phyloP scores from a whole-genome alignment of 2,888 invertebrate species.

The Pollenia griseotomentosa region DNA sequence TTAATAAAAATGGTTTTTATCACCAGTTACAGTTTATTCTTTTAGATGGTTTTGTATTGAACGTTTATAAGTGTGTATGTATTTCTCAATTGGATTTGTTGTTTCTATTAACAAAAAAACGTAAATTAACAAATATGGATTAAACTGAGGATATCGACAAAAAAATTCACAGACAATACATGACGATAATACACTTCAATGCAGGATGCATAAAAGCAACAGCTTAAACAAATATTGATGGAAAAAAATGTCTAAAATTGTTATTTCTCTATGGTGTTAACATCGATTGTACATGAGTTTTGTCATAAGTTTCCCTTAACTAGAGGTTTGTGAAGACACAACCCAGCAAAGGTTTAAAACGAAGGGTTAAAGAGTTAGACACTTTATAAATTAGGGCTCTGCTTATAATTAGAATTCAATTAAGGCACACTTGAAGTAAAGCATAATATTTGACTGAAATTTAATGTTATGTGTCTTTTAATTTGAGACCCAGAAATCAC shows the following conservation, averaged over 20 bases:
- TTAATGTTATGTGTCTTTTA: too few species aligned
- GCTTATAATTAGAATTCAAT: too few species aligned
- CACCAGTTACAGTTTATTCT: neutral
- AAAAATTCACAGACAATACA: neutral
- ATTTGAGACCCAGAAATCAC: too few species aligned
- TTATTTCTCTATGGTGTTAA: conserved; percentile 37
- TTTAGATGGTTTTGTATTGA: neutral
- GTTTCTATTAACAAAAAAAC: neutral
- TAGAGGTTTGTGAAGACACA: neutral
- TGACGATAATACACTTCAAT: neutral
- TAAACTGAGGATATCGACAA: neutral
- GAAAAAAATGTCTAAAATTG: neutral
- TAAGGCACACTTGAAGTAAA: too few species aligned
- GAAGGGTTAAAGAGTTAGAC: neutral
- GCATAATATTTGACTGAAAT: too few species aligned
- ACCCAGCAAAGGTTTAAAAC: neutral
- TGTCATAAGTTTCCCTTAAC: conserved; percentile 21
- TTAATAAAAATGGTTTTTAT: neutral
- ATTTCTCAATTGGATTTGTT: conserved; percentile 19
- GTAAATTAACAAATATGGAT: conserved; percentile 43
- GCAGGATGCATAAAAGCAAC: neutral
- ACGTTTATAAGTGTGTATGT: neutral
- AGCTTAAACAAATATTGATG: neutral
- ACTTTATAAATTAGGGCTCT: too few species aligned
- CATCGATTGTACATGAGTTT: conserved; percentile 29